Base-by-base conservation (phyloP, 2,888 invertebrate genomes). In the Entomobrya multifasciata region DNA sequence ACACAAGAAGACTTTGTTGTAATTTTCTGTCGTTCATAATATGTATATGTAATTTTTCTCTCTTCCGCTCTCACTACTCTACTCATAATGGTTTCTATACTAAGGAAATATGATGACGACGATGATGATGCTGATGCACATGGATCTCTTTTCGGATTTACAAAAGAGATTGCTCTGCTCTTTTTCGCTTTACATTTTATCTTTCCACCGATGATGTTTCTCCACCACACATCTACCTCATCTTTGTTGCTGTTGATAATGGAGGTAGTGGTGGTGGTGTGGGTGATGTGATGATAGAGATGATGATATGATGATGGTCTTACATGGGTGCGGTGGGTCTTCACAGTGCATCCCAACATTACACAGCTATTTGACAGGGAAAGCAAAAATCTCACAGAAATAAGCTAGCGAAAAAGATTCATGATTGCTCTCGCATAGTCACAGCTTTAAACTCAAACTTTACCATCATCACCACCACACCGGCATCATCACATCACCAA, bases 401-500 rank as follows among this genome's bases (percentile, higher is more conserved):
- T 70, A 57, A 84, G 78, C 74, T 77, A 47, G 84, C 25, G 27
- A 70, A 78, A 55, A 72, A 85, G 70, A 86, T 86, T 79, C 79
- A 86, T 79, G 72, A 70, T 72, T 86, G 72, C 74, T 74, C 70
- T 36, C 36, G 36, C 36, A 6, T 36, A 36, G n/a, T n/a, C n/a
- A n/a, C n/a, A 67, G 52, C n/a, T 67, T 67, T 67, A 47, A 60
- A 83, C 67, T 77, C 44, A 13, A 22, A 36, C 5, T 36, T 6
- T 36, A n/a, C 25, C 15, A 20, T 67, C 76, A 76, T 25, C 60
- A 60, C 44, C 79, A 65, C 25, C 65, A 47, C 62, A 36, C 62
- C 17, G n/a, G 8, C 78, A 62, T n/a, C 47, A 20, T 36, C n/a
- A 47, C 27, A 30, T 36, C 27, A 47, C 15, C 49, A 41, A 13